A percentile compares a stretch with the other conserved stretches of the same genome.
phyloP scores from a whole-genome alignment of 2,888 invertebrate genomes.

The Athetis lepigone region DNA sequence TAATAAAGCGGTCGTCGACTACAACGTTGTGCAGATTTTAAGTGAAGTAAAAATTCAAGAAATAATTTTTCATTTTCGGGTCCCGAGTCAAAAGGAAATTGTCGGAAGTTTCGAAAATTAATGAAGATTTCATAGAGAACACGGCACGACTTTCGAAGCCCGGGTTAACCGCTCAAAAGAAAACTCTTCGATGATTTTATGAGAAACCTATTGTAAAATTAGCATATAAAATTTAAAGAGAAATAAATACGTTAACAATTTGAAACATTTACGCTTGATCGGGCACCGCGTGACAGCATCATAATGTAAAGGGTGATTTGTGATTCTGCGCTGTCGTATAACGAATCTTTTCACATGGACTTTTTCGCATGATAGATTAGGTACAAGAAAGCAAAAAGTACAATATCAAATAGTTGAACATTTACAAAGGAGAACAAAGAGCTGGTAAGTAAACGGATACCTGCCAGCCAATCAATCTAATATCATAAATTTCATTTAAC shows the following conservation, averaged over 20 bases:
- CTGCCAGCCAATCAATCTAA: conserved; percentile 77
- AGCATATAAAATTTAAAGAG: conserved; percentile 50
- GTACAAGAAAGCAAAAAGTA: conserved; percentile 24
- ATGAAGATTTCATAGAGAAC: conserved; percentile 79
- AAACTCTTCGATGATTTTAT: conserved; percentile 48
- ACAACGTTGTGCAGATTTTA: conserved; percentile 89
- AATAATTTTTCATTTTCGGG: conserved; percentile 86
- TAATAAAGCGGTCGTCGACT: conserved; percentile 90
- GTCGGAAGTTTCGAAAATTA: conserved; percentile 81
- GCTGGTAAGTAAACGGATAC: conserved; percentile 61
- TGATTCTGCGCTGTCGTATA: conserved; percentile 64
- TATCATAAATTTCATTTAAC: conserved; percentile 84
- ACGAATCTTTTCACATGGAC: conserved; percentile 64
- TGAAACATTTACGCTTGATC: conserved; percentile 65
- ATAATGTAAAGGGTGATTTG: conserved; percentile 75
- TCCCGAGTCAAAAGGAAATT: conserved; percentile 78
- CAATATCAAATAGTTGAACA: conserved; percentile 42
- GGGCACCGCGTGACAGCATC: conserved; percentile 67
- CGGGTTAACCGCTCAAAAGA: conserved; percentile 48
- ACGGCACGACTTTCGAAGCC: conserved; percentile 67
- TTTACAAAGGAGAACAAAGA: conserved; percentile 49
- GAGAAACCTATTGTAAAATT: conserved; percentile 45
- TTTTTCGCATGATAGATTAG: conserved; percentile 64
- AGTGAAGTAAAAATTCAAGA: conserved; percentile 88
- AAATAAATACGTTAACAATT: conserved; percentile 59